Conservation (phyloP, 2,888 invertebrate genomes). For the Galeopsomyia nigrocyanea region DNA sequence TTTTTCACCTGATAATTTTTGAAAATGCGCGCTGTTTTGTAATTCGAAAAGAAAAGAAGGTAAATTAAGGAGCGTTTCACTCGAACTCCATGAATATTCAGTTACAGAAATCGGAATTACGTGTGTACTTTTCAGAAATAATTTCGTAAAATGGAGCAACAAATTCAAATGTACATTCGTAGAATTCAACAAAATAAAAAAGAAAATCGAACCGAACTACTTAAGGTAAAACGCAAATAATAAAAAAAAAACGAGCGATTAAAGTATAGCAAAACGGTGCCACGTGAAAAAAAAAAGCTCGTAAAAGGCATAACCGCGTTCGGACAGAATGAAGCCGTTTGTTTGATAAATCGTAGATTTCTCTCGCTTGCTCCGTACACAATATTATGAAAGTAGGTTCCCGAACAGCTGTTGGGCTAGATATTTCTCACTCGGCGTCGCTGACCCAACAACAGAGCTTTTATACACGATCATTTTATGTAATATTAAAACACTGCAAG, state of each 20-base stretch:
- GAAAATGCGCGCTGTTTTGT: no score
- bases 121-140: no score
- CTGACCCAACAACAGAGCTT: constrained; percentile 15
- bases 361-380: not conserved
- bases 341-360: constrained; percentile 29
- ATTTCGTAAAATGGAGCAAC: no score
- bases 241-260: not conserved
- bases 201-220: not conserved
- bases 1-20: no score
- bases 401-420: constrained; percentile 9
- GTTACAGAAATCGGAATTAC: no score
- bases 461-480: constrained; percentile 12
- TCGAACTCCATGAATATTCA: no score
- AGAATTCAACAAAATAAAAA: no score
- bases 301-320: constrained; percentile 10
- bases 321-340: constrained; percentile 14
- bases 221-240: not conserved
- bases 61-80: no score
- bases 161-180: no score
- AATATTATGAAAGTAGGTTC: constrained; percentile 36
- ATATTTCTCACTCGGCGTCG: not conserved
- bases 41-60: no score
- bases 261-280: not conserved
- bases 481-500: constrained; percentile 14
- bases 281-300: not conserved